A percentile compares a stretch with the other conserved stretches of the same genome.
phyloP scores from a whole-genome alignment of 2,113 vertebrate genomes.

The Hemichromis elongatus region DNA sequence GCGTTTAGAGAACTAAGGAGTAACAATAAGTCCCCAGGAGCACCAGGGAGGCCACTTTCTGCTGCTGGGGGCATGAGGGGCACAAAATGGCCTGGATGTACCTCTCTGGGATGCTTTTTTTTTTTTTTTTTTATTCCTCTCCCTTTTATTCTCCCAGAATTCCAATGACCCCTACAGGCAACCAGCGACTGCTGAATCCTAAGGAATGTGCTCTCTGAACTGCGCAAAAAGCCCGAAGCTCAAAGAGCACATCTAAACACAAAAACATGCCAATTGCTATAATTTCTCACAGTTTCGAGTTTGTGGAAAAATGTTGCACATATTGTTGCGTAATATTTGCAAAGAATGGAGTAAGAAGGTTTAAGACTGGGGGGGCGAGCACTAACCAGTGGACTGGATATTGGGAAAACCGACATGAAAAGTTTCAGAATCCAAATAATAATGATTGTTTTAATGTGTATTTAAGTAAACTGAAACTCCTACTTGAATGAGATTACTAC shows the following conservation, averaged over 20 bases:
- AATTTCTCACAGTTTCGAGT: conserved; percentile 82
- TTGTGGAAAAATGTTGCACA: conserved; percentile 75
- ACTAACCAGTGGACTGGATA: neutral
- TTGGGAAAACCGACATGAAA: neutral
- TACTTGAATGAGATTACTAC: neutral
- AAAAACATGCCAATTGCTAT: conserved; percentile 91
- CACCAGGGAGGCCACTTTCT: conserved; percentile 11
- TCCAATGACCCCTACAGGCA: conserved; percentile 90
- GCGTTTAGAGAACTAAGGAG: neutral
- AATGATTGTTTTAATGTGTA: neutral
- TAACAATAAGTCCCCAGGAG: neutral
- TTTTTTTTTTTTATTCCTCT: conserved; percentile 1
- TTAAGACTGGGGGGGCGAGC: neutral
- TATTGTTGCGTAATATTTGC: conserved; percentile 45
- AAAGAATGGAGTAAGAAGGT: neutral
- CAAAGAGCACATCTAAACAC: conserved; percentile 85
- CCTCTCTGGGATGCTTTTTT: conserved; percentile 31
- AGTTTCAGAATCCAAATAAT: neutral
- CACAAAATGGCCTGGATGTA: conserved; percentile 68
- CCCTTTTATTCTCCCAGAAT: conserved; percentile 72
- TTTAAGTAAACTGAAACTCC: neutral
- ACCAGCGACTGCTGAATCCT: conserved; percentile 81
- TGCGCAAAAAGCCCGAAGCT: conserved; percentile 86
- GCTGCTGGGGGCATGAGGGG: conserved; percentile 24
- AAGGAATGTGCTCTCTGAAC: conserved; percentile 96